Evolutionary conservation across 2,113 vertebrate genomes (phyloP), one percentile per base, ranked within the genome.

Genomic region (Hippocampus comes): DNA sequence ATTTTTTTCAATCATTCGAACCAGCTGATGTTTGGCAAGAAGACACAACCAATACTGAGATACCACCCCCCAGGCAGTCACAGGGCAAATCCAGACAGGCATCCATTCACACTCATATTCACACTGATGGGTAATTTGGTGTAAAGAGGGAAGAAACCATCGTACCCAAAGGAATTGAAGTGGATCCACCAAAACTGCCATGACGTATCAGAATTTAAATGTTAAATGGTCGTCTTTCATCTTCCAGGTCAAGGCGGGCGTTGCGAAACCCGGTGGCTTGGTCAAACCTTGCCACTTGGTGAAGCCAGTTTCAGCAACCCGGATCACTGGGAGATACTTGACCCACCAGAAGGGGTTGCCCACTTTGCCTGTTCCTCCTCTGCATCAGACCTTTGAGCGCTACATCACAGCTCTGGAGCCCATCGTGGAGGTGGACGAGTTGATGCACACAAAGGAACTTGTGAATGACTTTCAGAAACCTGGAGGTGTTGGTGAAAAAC

Each of bases 311-410:
- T 90, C 94, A 2, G 67, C 90, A 18, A 88, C 81, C 5, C 94
- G 92, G 78, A 82, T 94, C 1, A 59, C 88, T 0, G 90, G 96
- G n/a, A 91, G 96, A 63, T 94, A 96, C 84, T 88, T 93, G 34
- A 90, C 90, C 1, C 97, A 98, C 79, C 97, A 98, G 86, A 93
- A 93, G n/a, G 90, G 93, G 0, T 73, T 99, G 56, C 97, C 97
- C 0, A 43, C 57, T 0, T 92, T 99, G 41, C 97, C 97, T 0
- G 92, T 99, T 34, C 97, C 97, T 0, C 91, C 94, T 0, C 93
- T 99, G 2, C 93, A 94, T 81, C 96, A 98, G 85, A 96, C 96
- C 0, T 93, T 96, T 61, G 95, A 97, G 15, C 91, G 91, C 2
- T 99, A 99, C 89, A 81, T 99, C 59, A 71, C 87, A 9, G 90